These are phyloP conservation scores for Tokudaia tokunoshimensis DNA, from an alignment of 2,797 vertebrate genomes.

Conservation along the genomic window DNA sequence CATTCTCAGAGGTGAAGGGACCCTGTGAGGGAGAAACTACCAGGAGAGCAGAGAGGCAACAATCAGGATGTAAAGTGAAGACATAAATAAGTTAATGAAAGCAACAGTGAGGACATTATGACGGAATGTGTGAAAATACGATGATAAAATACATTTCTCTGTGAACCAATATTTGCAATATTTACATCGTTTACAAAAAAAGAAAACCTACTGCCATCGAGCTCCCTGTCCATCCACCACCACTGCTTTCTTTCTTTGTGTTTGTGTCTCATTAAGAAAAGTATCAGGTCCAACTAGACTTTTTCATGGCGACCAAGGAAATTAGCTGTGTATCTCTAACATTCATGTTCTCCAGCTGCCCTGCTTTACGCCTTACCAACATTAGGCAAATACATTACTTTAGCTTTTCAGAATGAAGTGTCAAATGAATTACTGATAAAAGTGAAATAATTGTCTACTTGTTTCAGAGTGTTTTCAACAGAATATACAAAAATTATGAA, in stretches of 20 bases:
- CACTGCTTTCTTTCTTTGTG: background rate
- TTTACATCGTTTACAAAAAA: too few species aligned
- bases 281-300: background rate
- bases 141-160: background rate
- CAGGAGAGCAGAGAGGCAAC: background rate
- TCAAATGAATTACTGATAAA: constrained; percentile 25
- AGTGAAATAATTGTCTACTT: background rate
- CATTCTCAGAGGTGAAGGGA: background rate
- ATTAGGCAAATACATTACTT: background rate
- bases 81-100: background rate
- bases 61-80: background rate
- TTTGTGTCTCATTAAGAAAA: background rate
- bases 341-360: background rate
- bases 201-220: background rate
- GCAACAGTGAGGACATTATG: background rate
- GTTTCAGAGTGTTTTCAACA: constrained; percentile 38
- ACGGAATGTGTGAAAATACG: background rate
- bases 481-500: constrained; percentile 44
- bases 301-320: background rate
- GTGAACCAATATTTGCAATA: background rate
- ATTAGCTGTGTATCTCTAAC: background rate
- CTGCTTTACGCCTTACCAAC: background rate
- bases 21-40: background rate
- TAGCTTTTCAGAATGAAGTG: constrained; percentile 26
- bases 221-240: background rate